Evolutionary conservation across 1,140 invertebrate genomes (phyloP).

Genomic region (Drosophila mayri): DNA sequence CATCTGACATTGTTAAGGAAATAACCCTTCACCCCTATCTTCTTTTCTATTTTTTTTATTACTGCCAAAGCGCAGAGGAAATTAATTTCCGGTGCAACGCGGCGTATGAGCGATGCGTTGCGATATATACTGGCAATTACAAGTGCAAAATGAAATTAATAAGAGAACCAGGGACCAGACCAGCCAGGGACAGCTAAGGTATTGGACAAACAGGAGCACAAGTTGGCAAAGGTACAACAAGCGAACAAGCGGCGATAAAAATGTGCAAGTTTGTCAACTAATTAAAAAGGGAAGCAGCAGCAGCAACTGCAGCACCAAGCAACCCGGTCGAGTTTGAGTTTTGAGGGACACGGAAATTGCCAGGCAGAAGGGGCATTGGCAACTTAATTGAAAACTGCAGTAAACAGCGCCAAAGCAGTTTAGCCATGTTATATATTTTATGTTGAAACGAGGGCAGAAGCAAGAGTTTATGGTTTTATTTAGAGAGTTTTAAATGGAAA

Average conservation of each 20-base stretch:
- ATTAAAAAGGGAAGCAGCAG: slow-evolving; percentile 65
- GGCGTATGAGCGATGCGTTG: slow-evolving; percentile 70
- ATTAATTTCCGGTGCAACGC: slow-evolving; percentile 68
- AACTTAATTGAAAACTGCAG: slow-evolving; percentile 77
- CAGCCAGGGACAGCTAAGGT: slow-evolving; percentile 1
- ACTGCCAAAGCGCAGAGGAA: slow-evolving; percentile 31
- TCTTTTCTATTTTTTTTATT: background rate
- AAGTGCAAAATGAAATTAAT: slow-evolving; percentile 69
- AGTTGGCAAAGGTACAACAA: slow-evolving; percentile 37
- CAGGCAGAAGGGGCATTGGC: slow-evolving; percentile 41
- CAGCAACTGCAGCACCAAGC: background rate
- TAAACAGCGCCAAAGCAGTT: slow-evolving; percentile 72
- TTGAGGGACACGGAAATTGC: slow-evolving; percentile 16
- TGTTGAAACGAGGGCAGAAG: slow-evolving; percentile 4
- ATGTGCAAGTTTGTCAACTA: slow-evolving; percentile 62
- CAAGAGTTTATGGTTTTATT: background rate
- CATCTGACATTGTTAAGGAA: slow-evolving; percentile 25
- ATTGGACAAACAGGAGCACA: slow-evolving; percentile 32
- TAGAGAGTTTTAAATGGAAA: no score
- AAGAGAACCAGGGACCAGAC: slow-evolving; percentile 21
- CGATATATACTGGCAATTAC: slow-evolving; percentile 57
- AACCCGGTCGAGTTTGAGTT: slow-evolving; percentile 34
- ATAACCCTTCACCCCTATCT: slow-evolving; percentile 7
- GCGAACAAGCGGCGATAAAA: slow-evolving; percentile 59
- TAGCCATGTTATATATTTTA: slow-evolving; percentile 55